Base-by-base conservation (phyloP, 64 coral and sea anemone species). In the Stichodactyla mertensii region DNA sequence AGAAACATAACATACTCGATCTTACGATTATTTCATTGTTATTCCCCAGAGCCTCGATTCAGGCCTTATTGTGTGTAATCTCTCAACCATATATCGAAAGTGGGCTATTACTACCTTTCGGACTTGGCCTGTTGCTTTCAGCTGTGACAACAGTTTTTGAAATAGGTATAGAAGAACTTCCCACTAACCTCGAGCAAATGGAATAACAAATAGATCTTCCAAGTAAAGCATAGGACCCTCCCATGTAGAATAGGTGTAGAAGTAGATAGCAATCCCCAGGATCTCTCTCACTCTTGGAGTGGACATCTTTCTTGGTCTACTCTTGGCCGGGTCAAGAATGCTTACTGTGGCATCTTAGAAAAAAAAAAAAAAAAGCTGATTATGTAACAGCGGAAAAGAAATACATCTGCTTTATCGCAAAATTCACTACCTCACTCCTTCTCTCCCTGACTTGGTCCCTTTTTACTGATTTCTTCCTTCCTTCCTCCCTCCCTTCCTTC, bases 241-340 rank as follows among this genome's bases (percentile, higher is more conserved):
- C 93, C 93, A 95, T 22, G 93, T 95, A 18, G 90, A 95, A 87
- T 95, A 95, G 12, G 93, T 95, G 78, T 89, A 95, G 78, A 84
- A 95, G 53, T 88, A 92, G 7, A 95, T 80, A 36, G 86, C 90
- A 52, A 95, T 54, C n/a, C 93, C 93, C 16, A 92, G 78, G 26
- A 92, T 86, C 57, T 88, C 83, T 23, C 54, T 61, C 0, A 74
- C 69, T 31, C 24, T 26, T 74, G 69, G 69, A 0, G 57, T 54
- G 15, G 57, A 16, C 2, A 56, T 10, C 0, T 36, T n/a, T 16
- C 51, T 60, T 13, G 6, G 51, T 60, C 51, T 51, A n/a, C 15
- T 52, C 23, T 3, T 23, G 22, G 55, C 52, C 19, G 51, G 82
- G n/a, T 62, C 83, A 60, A 71, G 13, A 23, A 74, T 74, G 69